Conservation (phyloP, 2,797 vertebrate species). For the Trachurus trachurus region DNA sequence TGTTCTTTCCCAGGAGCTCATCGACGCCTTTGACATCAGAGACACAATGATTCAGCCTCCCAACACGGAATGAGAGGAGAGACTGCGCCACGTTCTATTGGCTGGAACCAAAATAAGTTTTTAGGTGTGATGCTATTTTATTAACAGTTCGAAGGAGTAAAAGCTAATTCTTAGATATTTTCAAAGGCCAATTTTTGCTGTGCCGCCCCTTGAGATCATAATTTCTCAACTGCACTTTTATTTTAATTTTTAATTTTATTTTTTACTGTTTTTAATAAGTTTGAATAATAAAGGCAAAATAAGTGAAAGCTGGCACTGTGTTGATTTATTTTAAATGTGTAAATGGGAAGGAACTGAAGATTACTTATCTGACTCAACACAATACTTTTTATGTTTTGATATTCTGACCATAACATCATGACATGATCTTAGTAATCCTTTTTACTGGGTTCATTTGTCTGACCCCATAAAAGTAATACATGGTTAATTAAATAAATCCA, state of each 20-base stretch:
- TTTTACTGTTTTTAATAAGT: conserved; percentile 47
- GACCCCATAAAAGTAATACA: not conserved
- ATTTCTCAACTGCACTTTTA: conserved; percentile 2
- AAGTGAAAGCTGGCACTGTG: not conserved
- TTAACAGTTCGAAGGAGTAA: not conserved
- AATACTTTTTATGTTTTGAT: not conserved
- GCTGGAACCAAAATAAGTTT: not conserved
- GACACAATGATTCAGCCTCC: conserved; percentile 78
- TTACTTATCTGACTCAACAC: not conserved
- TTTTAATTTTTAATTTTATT: conserved; percentile 18
- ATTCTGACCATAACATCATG: not conserved
- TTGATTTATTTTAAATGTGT: not conserved
- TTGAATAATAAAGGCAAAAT: conserved; percentile 51
- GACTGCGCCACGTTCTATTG: not conserved
- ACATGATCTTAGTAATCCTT: too few species aligned
- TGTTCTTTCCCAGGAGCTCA: conserved; percentile 77
- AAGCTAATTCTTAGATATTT: not conserved
- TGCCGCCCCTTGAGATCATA: not conserved
- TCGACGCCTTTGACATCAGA: conserved; percentile 81
- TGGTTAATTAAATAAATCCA: not conserved
- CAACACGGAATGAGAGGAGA: conserved; percentile 62
- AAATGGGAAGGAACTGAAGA: not conserved
- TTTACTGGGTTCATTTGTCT: not conserved
- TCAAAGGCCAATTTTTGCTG: not conserved
- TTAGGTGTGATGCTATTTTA: conserved; percentile 18